Evolutionary conservation across 2,888 invertebrate genomes (phyloP), one percentile per base, ranked within the genome.

Genomic region (Mellilla xanthometata): DNA sequence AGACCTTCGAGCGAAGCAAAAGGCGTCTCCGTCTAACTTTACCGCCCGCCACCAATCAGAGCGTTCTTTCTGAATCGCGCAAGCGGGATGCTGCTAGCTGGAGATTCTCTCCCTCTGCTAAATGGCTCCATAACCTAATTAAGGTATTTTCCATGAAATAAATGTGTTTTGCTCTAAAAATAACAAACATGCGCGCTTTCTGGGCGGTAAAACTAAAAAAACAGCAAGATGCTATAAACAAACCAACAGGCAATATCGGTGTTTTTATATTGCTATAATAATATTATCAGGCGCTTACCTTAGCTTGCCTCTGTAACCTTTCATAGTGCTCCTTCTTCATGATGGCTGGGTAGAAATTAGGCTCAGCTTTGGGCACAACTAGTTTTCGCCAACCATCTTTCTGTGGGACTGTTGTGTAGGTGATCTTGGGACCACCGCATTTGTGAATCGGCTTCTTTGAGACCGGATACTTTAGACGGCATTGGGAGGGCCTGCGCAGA

Each of bases 281-380:
- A 12, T 27, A 23, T 10, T 2, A 19, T 2, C 13, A 43, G 36
- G 47, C 34, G 11, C 41, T 65, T 63, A 93, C 91, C 72, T 81
- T 90, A 0, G 93, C 91, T 50, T 93, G 92, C 28, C 88, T 81
- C 64, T 91, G 87, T 2, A 94, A 68, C 22, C 93, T 76, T 1
- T 92, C 83, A 49, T 91, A 92, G 52, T 95, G 94, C 0, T 80
- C 74, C 42, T 86, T 89, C 0, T 91, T 90, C 69, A 93, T 87
- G 26, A 94, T 77, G 2, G 91, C 92, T 0, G 93, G 92, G 56
- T 91, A 90, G 42, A 83, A 82, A 49, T 90, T 91, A 0, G 89
- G 88, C 19, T 86, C 69, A 1, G 70, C 72, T 33, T 85, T 87
- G 0, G 93, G 92, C 0, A 93, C 75, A 2, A 93, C 59, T 5